Conservation (phyloP, 2,113 vertebrate species). For the Mirza zaza region DNA sequence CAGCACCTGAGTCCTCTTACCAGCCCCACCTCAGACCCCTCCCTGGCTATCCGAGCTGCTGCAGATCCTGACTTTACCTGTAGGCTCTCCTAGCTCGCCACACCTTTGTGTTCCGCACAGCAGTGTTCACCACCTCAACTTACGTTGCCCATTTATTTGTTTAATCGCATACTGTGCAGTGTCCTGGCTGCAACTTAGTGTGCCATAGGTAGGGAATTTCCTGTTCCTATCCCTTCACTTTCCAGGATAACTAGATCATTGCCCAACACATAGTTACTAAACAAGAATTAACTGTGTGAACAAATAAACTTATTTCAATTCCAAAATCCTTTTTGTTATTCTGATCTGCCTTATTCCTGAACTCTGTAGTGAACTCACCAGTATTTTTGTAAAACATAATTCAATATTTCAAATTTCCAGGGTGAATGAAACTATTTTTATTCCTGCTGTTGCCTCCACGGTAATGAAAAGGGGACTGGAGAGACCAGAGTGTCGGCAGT, state of each 20-base stretch:
- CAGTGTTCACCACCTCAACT: neutral
- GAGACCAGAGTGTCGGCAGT: fast-evolving
- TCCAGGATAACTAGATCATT: neutral
- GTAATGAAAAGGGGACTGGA: fast-evolving
- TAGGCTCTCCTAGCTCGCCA: fast-evolving
- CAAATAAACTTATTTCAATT: neutral
- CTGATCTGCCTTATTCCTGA: neutral
- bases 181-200: fast-evolving
- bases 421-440: neutral
- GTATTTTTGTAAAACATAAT: neutral
- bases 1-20: neutral
- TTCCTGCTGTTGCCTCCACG: fast-evolving
- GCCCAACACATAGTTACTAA: neutral
- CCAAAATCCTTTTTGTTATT: neutral
- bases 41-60: fast-evolving
- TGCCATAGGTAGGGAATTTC: fast-evolving
- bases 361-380: neutral
- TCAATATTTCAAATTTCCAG: neutral
- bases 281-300: neutral
- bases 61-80: neutral
- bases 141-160: neutral
- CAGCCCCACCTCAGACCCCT: fast-evolving
- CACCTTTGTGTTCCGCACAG: fast-evolving
- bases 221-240: fast-evolving
- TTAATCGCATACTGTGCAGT: neutral